Evolutionary conservation across 2,797 vertebrate species (phyloP).

Genomic region (Sphenodon punctatus): DNA sequence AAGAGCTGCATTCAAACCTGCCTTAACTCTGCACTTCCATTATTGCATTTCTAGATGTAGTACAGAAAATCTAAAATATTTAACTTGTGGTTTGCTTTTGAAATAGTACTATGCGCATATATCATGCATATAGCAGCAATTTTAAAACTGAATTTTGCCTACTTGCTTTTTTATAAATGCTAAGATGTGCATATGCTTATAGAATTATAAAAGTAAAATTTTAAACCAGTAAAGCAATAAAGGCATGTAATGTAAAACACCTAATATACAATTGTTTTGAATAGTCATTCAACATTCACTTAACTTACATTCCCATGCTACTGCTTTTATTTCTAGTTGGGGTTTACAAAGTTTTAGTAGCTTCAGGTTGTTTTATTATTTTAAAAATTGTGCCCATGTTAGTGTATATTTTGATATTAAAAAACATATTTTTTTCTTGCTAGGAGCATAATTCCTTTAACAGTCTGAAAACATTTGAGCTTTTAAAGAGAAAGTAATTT

Average conservation of each 20-base stretch:
- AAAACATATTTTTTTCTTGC: neutral
- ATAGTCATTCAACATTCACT: slow-evolving; percentile 32
- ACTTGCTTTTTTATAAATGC: neutral
- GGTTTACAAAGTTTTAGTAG: neutral
- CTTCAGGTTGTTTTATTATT: neutral
- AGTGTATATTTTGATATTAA: neutral
- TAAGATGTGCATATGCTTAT: neutral
- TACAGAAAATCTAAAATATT: slow-evolving; percentile 44
- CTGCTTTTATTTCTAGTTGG: slow-evolving; percentile 41
- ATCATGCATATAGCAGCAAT: neutral
- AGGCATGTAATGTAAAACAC: too few relatives aligned
- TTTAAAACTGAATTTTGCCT: slow-evolving; percentile 37
- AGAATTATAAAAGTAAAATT: neutral
- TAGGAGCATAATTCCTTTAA: neutral
- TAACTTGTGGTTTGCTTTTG: slow-evolving; percentile 36
- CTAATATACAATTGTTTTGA: slow-evolving; percentile 41
- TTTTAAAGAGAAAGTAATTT: too few relatives aligned
- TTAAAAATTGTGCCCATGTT: neutral
- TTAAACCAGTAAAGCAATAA: slow-evolving; percentile 46
- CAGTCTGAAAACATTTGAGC: neutral
- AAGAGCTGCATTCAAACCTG: slow-evolving; percentile 19
- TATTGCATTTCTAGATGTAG: slow-evolving; percentile 4
- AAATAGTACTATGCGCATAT: slow-evolving; percentile 2
- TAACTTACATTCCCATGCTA: slow-evolving; percentile 58
- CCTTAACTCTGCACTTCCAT: slow-evolving; percentile 37